Base-by-base conservation (phyloP, 2,888 invertebrate species). In the Polyommatus iphigenia region DNA sequence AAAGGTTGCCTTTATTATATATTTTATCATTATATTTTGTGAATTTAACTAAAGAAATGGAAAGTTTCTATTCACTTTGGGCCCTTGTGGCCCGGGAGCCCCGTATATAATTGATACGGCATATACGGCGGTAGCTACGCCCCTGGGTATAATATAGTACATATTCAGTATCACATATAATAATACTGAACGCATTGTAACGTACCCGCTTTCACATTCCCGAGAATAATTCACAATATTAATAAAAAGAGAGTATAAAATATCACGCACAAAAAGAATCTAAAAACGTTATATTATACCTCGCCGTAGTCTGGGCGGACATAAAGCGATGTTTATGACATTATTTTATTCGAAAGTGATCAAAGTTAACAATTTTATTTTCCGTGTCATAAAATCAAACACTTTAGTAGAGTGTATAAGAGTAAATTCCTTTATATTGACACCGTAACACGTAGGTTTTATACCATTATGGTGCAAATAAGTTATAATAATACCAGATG, bases 111-210 rank as follows among this genome's bases (percentile, higher is more conserved):
- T 8, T 41, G 10, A 41, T 41, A 41, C 41, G 41, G 41, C 10
- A 41, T 41, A 41, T 41, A 41, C 41, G 10, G 41, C 2, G 41
- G 41, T 41, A 41, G 8, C 41, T 41, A 41, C 10, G 41, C 41
- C 41, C 41, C 10, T 41, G 41, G 2, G 41, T 41, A 10, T 41
- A 41, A 8, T 41, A 8, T 41, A 46, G 13, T 46, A n/a, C n/a
- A n/a, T n/a, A 10, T 10, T 46, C 10, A 10, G 10, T 46, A 46
- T 46, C 10, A 46, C 46, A 46, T 10, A 13, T 3, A 10, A 46
- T 46, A 46, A 46, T 13, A 3, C 46, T 46, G 13, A 46, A 46
- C 46, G 0, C 18, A 18, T 54, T 3, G 18, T 85, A 78, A 24
- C 29, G 10, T 2, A 13, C 36, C 54, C 18, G 13, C 13, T 24